Conservation (phyloP, 2,797 vertebrate species). For the Poecilia wingei region DNA sequence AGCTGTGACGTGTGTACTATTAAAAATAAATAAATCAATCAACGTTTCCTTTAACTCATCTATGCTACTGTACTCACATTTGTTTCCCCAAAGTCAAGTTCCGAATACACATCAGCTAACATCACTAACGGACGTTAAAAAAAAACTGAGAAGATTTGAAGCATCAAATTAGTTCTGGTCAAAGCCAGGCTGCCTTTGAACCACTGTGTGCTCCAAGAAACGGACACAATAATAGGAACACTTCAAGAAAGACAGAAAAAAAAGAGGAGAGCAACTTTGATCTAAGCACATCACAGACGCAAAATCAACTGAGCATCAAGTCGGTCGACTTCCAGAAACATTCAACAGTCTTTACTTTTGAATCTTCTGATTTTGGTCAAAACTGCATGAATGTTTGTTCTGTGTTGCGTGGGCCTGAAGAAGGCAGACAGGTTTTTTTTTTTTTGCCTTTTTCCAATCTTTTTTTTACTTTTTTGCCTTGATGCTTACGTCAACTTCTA, state of each 20-base stretch:
- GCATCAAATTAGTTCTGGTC: slow-evolving; percentile 32
- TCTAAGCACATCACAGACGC: slow-evolving; percentile 23
- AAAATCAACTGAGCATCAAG: slow-evolving; percentile 20
- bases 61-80: slow-evolving; percentile 6
- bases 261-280: slow-evolving; percentile 12
- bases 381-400: background rate
- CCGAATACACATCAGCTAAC: slow-evolving; percentile 1
- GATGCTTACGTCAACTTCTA: background rate
- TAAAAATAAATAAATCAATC: background rate
- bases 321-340: slow-evolving; percentile 8
- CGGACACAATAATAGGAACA: slow-evolving; percentile 22
- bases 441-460: background rate
- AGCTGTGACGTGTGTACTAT: background rate
- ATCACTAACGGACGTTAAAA: slow-evolving; percentile 22
- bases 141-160: slow-evolving; percentile 5
- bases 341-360: slow-evolving; percentile 1
- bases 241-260: slow-evolving; percentile 2
- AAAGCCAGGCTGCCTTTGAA: slow-evolving; percentile 36
- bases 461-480: background rate
- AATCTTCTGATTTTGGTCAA: background rate
- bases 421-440: background rate
- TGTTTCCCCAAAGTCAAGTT: slow-evolving; percentile 18
- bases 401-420: background rate
- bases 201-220: slow-evolving; percentile 23
- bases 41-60: slow-evolving; percentile 14